A percentile compares a stretch with the other conserved stretches of the same genome.
These are phyloP conservation scores for Lepus oiostolus DNA, from an alignment of 2,797 vertebrate genomes.

Conservation along the genomic window DNA sequence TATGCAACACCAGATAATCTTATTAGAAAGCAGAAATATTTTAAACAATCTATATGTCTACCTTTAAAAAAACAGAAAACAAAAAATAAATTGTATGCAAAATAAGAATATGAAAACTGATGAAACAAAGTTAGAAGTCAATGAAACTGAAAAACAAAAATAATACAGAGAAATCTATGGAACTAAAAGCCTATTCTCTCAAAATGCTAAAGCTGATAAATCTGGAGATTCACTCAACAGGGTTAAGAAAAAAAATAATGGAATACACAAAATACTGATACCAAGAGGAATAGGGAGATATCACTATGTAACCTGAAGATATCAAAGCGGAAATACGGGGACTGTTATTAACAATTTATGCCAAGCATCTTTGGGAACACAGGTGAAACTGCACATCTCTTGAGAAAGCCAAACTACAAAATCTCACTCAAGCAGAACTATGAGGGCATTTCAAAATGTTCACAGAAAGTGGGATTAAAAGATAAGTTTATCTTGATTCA, in stretches of 20 bases:
- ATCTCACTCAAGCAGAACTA: not conserved
- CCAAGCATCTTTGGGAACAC: not conserved
- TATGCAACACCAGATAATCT: not conserved
- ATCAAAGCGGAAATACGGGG: not conserved
- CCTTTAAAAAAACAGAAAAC: not conserved
- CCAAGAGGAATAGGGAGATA: not conserved
- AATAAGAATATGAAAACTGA: not conserved
- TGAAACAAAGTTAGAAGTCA: not conserved
- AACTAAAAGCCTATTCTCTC: not conserved
- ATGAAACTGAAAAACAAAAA: not conserved
- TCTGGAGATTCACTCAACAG: not conserved
- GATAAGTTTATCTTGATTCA: too few relatives aligned
- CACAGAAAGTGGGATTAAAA: too few relatives aligned
- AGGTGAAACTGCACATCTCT: not conserved
- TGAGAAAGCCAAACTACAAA: not conserved
- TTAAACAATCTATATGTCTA: not conserved
- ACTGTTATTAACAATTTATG: not conserved
- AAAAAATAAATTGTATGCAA: not conserved
- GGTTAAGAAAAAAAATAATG: not conserved
- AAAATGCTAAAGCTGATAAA: not conserved
- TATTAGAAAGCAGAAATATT: not conserved
- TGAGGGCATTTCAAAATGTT: not conserved
- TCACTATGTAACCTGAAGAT: not conserved
- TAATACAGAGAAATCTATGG: not conserved
- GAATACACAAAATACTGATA: not conserved